These are phyloP conservation scores for Neoscelio sp. DNA, from an alignment of 2,888 invertebrate species.

Conservation along the genomic window DNA sequence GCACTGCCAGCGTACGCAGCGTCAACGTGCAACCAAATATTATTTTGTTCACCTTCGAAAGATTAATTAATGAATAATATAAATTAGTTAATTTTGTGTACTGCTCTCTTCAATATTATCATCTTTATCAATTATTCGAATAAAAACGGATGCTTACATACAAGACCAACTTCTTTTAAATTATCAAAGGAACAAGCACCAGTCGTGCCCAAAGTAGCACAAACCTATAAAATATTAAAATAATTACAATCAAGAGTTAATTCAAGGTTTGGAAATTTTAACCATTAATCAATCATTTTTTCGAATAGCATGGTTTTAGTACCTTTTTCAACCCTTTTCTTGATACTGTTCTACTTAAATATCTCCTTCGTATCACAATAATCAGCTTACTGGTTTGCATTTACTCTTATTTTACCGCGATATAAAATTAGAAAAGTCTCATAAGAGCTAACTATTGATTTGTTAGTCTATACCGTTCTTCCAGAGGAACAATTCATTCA, in stretches of 20 bases:
- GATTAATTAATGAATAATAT: no score
- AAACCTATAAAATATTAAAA: slow-evolving; percentile 91
- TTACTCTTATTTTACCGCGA: no score
- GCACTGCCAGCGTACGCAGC: slow-evolving; percentile 99
- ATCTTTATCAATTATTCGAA: not conserved
- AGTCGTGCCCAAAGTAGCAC: slow-evolving; percentile 98
- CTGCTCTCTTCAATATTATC: no score
- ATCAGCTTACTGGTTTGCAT: no score
- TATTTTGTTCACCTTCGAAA: slow-evolving; percentile 87
- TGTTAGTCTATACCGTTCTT: not conserved
- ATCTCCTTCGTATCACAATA: no score
- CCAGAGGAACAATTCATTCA: slow-evolving; percentile 2
- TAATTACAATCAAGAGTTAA: not conserved
- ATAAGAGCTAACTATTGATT: slow-evolving; percentile 9
- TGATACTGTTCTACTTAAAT: not conserved
- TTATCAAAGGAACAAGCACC: slow-evolving; percentile 99
- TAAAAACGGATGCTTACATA: slow-evolving; percentile 84
- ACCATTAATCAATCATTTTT: no score
- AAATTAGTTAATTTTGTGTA: no score
- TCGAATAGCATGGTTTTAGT: no score
- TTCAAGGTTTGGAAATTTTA: no score
- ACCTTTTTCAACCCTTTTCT: no score
- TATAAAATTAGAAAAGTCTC: no score
- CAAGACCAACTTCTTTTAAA: slow-evolving; percentile 86
- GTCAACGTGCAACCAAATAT: slow-evolving; percentile 98